Conservation (phyloP, 2,888 invertebrate genomes). For the Drosophila mettleri region DNA sequence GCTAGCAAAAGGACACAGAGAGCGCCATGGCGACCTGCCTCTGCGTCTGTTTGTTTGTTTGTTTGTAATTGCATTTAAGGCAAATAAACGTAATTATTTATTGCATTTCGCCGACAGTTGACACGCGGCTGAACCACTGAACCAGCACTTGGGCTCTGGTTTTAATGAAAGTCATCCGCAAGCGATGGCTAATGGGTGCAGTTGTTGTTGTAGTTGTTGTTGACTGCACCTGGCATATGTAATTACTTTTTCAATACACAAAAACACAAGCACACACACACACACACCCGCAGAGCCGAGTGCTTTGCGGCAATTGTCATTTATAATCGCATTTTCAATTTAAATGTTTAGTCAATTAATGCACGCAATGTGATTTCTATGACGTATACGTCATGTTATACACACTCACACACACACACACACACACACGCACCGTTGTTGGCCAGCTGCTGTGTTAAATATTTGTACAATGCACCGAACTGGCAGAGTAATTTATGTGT, state of each 20-base stretch:
- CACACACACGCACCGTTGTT: conserved; percentile 8
- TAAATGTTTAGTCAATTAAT: conserved; percentile 74
- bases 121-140: conserved; percentile 39
- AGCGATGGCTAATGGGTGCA: conserved; percentile 33
- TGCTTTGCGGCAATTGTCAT: conserved; percentile 48
- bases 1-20: conserved; percentile 1
- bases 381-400: conserved; percentile 55
- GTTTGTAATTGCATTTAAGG: conserved; percentile 72
- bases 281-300: neutral
- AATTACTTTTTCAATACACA: conserved; percentile 56
- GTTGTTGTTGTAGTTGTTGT: conserved; percentile 1
- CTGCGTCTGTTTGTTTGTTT: conserved; percentile 46
- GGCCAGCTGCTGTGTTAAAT: conserved; percentile 33
- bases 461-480: conserved; percentile 54
- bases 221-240: conserved; percentile 52
- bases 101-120: conserved; percentile 68
- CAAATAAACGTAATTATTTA: conserved; percentile 80
- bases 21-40: neutral
- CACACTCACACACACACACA: conserved; percentile 7
- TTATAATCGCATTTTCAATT: conserved; percentile 73
- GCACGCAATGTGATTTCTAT: conserved; percentile 41
- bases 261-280: conserved; percentile 2
- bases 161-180: conserved; percentile 47
- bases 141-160: conserved; percentile 29
- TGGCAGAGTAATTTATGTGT: conserved; percentile 67